Percentiles rank a stretch among this genome's conserved stretches.
Evolutionary conservation across 2,888 invertebrate genomes (phyloP).

Genomic region (Auanema freiburgensis): DNA sequence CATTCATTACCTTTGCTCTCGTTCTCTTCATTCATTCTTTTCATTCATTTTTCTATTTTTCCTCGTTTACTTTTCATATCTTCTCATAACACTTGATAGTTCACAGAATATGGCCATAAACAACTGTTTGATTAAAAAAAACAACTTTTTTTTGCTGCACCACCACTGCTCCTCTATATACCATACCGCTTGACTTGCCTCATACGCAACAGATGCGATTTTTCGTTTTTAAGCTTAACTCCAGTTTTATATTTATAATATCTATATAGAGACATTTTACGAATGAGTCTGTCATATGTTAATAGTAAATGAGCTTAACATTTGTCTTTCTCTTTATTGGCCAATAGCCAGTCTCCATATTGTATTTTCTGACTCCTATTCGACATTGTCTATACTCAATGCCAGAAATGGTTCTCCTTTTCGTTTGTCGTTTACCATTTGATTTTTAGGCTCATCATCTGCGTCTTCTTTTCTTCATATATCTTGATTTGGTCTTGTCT

Average conservation of each 20-base stretch:
- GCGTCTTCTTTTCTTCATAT: not conserved
- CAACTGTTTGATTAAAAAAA: too few relatives aligned
- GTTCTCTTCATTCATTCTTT: slow-evolving; percentile 1
- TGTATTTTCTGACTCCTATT: not conserved
- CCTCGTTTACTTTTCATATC: slow-evolving; percentile 1
- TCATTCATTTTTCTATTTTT: slow-evolving; percentile 6
- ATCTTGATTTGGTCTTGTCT: slow-evolving; percentile 3
- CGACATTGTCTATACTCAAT: not conserved
- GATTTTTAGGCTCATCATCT: not conserved
- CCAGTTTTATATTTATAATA: not conserved
- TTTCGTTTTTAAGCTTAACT: not conserved
- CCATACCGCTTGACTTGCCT: not conserved
- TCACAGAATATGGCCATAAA: slow-evolving; percentile 1
- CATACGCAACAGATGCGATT: not conserved
- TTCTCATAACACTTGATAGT: slow-evolving; percentile 9
- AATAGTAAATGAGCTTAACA: slow-evolving; percentile 1
- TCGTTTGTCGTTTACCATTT: not conserved
- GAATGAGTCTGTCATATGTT: not conserved
- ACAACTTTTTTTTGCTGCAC: too few relatives aligned
- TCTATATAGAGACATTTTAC: slow-evolving; percentile 1
- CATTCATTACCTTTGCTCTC: not conserved
- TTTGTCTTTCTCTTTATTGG: not conserved
- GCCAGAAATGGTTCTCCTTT: not conserved
- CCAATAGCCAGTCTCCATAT: not conserved
- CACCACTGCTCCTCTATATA: not conserved